A percentile compares a stretch with the other conserved stretches of the same genome.
These are phyloP conservation scores for Drosophila melanica DNA, from an alignment of 1,140 invertebrate species.

Conservation along the genomic window DNA sequence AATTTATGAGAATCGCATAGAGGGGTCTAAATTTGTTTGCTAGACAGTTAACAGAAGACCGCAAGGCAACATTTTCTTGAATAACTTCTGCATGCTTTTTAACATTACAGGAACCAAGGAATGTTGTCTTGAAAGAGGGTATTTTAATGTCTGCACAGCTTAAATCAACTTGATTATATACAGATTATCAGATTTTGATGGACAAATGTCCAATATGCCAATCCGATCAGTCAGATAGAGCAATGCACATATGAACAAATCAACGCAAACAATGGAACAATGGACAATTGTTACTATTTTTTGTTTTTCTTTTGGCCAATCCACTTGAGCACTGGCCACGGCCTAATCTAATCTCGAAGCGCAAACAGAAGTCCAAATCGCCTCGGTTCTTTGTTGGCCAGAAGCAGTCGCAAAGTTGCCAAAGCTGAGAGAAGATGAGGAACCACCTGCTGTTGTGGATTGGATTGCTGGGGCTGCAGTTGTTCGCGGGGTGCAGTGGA, in stretches of 20 bases:
- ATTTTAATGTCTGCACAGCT: not conserved
- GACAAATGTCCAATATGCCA: not conserved
- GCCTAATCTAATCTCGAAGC: constrained; percentile 19
- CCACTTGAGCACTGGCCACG: constrained; percentile 8
- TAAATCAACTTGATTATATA: not conserved
- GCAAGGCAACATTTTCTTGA: no score
- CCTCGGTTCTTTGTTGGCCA: constrained; percentile 8
- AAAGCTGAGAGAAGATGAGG: constrained; percentile 2
- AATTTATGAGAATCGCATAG: no score
- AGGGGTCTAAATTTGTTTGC: no score
- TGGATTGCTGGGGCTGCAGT: not conserved
- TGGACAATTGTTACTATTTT: not conserved
- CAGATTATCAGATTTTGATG: not conserved
- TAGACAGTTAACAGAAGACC: no score
- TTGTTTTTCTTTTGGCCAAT: not conserved
- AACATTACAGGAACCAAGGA: no score
- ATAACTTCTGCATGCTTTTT: no score
- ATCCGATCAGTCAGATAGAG: not conserved
- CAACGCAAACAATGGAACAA: constrained; percentile 14
- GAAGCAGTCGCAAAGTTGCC: constrained; percentile 8
- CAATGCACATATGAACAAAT: constrained; percentile 3
- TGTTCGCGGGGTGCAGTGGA: not conserved
- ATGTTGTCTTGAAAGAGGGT: not conserved
- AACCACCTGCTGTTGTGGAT: not conserved
- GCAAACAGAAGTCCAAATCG: not conserved